phyloP scores from a whole-genome alignment of 2,888 invertebrate species.

The Agonopterix heracliana region DNA sequence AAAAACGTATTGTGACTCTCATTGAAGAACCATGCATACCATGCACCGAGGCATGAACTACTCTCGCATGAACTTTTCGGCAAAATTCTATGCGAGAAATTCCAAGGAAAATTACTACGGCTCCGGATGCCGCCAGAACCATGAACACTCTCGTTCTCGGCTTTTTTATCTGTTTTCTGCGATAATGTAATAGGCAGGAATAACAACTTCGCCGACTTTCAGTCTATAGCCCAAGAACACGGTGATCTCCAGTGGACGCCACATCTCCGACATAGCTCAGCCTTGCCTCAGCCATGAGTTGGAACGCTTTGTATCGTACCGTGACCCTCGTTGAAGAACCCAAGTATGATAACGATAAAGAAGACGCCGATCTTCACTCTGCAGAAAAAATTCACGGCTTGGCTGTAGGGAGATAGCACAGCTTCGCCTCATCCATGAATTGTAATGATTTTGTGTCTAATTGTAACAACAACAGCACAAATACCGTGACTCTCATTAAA shows the following conservation, averaged over 20 bases:
- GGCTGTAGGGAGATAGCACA: slow-evolving; percentile 41
- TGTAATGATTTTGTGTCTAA: too few species aligned
- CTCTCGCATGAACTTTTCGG: too few species aligned
- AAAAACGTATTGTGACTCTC: too few species aligned
- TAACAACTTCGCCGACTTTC: slow-evolving; percentile 52
- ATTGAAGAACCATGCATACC: too few species aligned
- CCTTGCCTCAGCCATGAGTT: slow-evolving; percentile 62
- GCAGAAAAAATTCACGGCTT: slow-evolving; percentile 48
- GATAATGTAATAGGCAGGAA: too few species aligned
- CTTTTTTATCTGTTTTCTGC: too few species aligned
- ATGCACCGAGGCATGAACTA: too few species aligned
- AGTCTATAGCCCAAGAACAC: slow-evolving; percentile 52
- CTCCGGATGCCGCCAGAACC: too few species aligned
- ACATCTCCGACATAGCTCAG: slow-evolving; percentile 38
- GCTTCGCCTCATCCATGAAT: slow-evolving; percentile 61
- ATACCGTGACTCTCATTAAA: slow-evolving; percentile 65
- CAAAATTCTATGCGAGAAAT: too few species aligned
- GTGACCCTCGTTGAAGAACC: slow-evolving; percentile 60
- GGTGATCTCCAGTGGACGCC: slow-evolving; percentile 39
- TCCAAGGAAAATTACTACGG: too few species aligned
- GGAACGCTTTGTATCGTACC: slow-evolving; percentile 25
- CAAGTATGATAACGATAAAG: slow-evolving; percentile 57
- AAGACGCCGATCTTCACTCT: slow-evolving; percentile 55
- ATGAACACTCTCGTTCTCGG: too few species aligned
- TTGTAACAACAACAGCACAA: too few species aligned